Percentiles rank a stretch among this genome's conserved stretches.
Evolutionary conservation across 2,113 vertebrate genomes (phyloP).

Genomic region (Odocoileus hemionus): DNA sequence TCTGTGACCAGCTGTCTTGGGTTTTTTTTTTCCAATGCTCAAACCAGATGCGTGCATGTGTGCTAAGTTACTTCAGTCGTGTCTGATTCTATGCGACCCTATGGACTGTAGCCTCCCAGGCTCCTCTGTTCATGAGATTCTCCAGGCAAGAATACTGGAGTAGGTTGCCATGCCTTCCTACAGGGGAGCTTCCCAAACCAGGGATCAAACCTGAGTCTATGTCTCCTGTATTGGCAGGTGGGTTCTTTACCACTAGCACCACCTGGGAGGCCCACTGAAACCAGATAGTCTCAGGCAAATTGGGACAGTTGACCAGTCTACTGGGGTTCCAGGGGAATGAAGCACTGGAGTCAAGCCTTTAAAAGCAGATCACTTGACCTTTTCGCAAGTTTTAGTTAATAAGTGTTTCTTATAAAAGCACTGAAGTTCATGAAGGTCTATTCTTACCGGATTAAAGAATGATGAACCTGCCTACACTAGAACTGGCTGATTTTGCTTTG

Average conservation of each 20-base stretch:
- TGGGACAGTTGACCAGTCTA: background rate
- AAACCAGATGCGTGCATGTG: background rate
- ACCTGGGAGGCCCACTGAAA: background rate
- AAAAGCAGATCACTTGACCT: background rate
- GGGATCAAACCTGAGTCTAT: background rate
- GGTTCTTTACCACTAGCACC: background rate
- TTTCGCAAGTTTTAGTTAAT: background rate
- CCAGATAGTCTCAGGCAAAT: background rate
- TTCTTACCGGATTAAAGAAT: background rate
- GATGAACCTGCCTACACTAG: background rate
- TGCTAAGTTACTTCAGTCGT: background rate
- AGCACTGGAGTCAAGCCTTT: background rate
- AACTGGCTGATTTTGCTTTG: background rate
- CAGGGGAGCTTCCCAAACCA: background rate
- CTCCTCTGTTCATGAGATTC: background rate
- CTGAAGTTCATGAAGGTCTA: background rate
- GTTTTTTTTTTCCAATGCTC: background rate
- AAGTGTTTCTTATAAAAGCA: background rate
- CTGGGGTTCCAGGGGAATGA: background rate
- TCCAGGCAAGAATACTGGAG: background rate
- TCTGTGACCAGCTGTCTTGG: background rate
- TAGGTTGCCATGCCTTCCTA: background rate
- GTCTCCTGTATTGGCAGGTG: background rate
- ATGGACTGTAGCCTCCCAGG: background rate
- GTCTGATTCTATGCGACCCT: background rate